These are phyloP conservation scores for Eupithecia abbreviata DNA, from an alignment of 2,888 invertebrate genomes.

Conservation along the genomic window DNA sequence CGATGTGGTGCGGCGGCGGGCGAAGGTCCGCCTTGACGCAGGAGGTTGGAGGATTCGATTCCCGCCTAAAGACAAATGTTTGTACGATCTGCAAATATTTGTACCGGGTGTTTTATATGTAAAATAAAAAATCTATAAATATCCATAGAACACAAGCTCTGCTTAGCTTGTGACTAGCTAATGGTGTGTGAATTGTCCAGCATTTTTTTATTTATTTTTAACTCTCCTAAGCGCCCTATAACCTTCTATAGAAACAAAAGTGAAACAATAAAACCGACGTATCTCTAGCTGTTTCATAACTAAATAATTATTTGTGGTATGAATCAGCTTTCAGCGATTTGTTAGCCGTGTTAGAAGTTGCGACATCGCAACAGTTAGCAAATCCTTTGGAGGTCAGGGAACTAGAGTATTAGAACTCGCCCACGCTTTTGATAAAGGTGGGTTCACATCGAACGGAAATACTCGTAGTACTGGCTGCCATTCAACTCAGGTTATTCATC, in stretches of 20 bases:
- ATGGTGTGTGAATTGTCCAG: no score
- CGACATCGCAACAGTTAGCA: conserved; percentile 53
- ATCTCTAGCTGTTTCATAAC: background rate
- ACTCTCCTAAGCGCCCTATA: background rate
- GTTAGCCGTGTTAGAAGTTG: conserved; percentile 43
- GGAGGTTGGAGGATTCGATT: no score
- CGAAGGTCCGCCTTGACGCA: no score
- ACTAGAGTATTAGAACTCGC: conserved; percentile 58
- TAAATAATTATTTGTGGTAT: conserved; percentile 31
- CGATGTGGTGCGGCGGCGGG: no score
- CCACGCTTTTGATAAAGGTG: conserved; percentile 57
- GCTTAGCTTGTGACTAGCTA: no score
- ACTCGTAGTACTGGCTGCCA: conserved; percentile 57
- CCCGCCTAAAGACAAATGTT: no score
- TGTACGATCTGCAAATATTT: no score
- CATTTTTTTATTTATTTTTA: background rate
- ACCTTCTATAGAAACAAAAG: background rate
- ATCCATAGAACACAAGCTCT: no score
- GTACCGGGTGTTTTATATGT: no score
- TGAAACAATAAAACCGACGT: background rate
- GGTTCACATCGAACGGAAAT: conserved; percentile 66
- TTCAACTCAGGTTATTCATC: conserved; percentile 65
- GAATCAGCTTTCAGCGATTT: conserved; percentile 40
- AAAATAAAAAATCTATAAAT: no score
- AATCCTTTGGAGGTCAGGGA: conserved; percentile 68